Base-by-base conservation (phyloP, 2,888 invertebrate genomes). In the Apodemia zela region DNA sequence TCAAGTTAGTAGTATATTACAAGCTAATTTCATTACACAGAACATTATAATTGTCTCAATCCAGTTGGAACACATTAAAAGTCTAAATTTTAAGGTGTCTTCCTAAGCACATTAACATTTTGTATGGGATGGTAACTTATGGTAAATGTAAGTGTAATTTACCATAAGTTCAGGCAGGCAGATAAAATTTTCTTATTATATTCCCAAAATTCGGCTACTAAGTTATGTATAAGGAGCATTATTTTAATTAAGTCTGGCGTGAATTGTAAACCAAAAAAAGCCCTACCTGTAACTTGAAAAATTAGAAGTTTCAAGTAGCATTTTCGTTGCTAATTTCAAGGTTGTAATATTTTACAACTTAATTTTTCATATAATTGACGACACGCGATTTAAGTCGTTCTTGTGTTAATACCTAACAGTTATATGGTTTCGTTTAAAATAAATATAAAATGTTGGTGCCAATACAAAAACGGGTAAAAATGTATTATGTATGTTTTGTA, bases 401-500 rank as follows among this genome's bases (percentile, higher is more conserved):
- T 42, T 4, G 15, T 42, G 42, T 42, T 42, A 15, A 15, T 42
- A 38, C 38, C 38, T 42, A 15, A 42, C 42, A 15, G 42, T 42
- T 42, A 5, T 42, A 11, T 42, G 42, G 4, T 5, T 4, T 42
- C 15, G 42, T 38, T 38, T 11, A 38, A 13, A 4, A 13, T 42
- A 42, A 42, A 42, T 42, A 15, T 42, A 51, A 25, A 51, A 33
- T 33, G 33, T 21, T 54, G 65, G 64, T 64, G 76, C 74, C 73
- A 75, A 74, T 72, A 69, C 64, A 65, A 11, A 78, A 80, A 80
- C 80, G 80, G 81, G 81, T 80, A 77, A 78, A 74, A 78, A 80
- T 74, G 81, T 87, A 85, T 85, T 84, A 82, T 79, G 77, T 78
- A 68, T 66, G 67, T 66, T 63, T 64, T 63, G 51, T 64, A 38